A percentile compares a stretch with the other conserved stretches of the same genome.
Evolutionary conservation across 2,113 vertebrate genomes (phyloP).

Genomic region (Burhinus bistriatus): DNA sequence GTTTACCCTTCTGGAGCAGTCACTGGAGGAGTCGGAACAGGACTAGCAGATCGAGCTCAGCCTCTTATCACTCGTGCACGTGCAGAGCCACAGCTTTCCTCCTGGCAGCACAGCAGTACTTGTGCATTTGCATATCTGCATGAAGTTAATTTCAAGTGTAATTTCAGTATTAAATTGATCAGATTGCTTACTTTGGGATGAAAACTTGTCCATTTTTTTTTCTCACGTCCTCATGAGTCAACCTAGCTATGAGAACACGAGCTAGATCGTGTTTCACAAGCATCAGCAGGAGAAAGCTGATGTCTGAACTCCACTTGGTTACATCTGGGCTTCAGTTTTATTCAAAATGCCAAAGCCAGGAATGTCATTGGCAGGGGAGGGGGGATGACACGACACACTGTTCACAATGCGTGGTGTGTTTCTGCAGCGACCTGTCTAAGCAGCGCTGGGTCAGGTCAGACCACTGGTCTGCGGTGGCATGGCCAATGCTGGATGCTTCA

Average conservation of each 20-base stretch:
- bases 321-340: not conserved
- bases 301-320: not conserved
- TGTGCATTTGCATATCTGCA: not conserved
- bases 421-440: not conserved
- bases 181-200: not conserved
- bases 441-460: not conserved
- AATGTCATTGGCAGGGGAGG: not conserved
- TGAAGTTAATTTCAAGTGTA: not conserved
- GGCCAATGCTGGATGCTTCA: not conserved
- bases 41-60: not conserved
- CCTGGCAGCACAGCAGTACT: not conserved
- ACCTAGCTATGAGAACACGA: not conserved
- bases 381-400: too few species aligned
- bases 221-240: not conserved
- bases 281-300: not conserved
- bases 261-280: not conserved
- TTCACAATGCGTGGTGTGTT: not conserved
- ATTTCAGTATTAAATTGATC: not conserved
- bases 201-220: not conserved
- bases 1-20: not conserved
- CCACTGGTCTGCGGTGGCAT: accelerated
- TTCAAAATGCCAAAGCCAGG: not conserved
- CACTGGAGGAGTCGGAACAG: not conserved
- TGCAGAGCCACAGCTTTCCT: not conserved
- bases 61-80: not conserved